Evolutionary conservation across 2,888 invertebrate genomes (phyloP).

Genomic region (Callimorpha dominula): DNA sequence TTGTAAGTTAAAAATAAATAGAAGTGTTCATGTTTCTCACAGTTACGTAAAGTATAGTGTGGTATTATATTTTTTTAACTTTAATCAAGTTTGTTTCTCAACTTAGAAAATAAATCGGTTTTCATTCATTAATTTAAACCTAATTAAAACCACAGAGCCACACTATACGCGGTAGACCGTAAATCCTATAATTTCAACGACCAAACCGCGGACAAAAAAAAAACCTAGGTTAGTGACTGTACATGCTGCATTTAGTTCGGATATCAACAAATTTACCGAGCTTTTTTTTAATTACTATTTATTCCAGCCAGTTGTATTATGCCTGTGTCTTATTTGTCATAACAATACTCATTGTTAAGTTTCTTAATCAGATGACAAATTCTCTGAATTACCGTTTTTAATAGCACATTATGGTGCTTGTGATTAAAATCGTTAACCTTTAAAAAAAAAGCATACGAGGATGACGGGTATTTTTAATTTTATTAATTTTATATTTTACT

Average conservation of each 20-base stretch:
- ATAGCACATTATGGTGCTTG: too few relatives aligned
- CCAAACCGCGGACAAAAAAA: constrained; percentile 45
- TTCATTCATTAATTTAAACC: constrained; percentile 1
- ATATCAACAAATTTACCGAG: constrained; percentile 31
- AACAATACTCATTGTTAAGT: background rate
- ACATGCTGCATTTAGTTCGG: constrained; percentile 41
- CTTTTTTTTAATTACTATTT: constrained; percentile 21
- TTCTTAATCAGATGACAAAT: background rate
- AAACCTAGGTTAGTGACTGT: constrained; percentile 34
- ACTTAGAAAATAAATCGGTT: background rate
- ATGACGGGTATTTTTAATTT: too few relatives aligned
- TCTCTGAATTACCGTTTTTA: too few relatives aligned
- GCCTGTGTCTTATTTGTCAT: background rate
- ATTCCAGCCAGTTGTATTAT: background rate
- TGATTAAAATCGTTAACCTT: background rate
- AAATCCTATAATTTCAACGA: constrained; percentile 56
- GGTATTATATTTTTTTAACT: background rate
- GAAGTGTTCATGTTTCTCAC: background rate
- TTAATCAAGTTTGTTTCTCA: background rate
- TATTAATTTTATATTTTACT: background rate
- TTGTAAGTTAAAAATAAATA: background rate
- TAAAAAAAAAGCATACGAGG: background rate
- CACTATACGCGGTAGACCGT: constrained; percentile 56
- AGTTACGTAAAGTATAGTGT: background rate
- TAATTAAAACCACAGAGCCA: constrained; percentile 19